Evolutionary conservation across 2,797 vertebrate species (phyloP), one percentile per base, ranked within the genome.

Genomic region (Pseudochirops cupreus): DNA sequence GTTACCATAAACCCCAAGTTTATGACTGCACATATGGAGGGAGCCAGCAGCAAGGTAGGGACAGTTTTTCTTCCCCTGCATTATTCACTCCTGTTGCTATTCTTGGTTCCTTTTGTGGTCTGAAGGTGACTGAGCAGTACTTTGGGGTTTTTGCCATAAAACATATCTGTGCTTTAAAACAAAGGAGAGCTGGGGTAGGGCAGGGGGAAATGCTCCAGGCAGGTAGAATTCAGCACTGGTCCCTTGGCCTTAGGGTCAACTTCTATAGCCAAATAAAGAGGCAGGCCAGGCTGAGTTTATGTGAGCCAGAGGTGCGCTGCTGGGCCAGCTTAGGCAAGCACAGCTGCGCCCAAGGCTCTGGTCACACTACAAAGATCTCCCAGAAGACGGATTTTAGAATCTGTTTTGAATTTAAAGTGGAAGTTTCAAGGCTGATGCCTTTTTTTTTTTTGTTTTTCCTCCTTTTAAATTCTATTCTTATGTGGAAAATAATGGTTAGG

Each of bases 401-500:
- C 98, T 98, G 98, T 94, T 99, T 98, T 98, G 96, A 97, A 98
- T 98, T 98, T 98, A 97, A 98, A 96, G 94, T 97, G 91, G 91
- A 98, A 98, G 96, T 98, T 98, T 97, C 96, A 98, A 98, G 98
- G 97, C 92, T 97, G 94, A 97, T 98, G 98, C 97, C 95, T 98
- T 96, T 94, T 95, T 97, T 95, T 97, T 96, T 97, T 97, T 97
- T 98, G 90, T 97, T 96, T 93, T 97, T 98, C 97, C 0, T 10
- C 58, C 93, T 97, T 98, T 97, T 97, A 98, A 98, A 97, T 97
- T 98, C 92, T 96, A 92, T 96, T 96, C 7, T 0, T 98, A 98
- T 98, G 96, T 97, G 97, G 92, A 98, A 98, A 98, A 96, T 94
- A 62, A 14, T 93, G 87, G 39, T 50, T 24, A 33, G 74, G 74